These are phyloP conservation scores for Steinernema feltiae DNA, from an alignment of 1,140 invertebrate species.

Conservation along the genomic window DNA sequence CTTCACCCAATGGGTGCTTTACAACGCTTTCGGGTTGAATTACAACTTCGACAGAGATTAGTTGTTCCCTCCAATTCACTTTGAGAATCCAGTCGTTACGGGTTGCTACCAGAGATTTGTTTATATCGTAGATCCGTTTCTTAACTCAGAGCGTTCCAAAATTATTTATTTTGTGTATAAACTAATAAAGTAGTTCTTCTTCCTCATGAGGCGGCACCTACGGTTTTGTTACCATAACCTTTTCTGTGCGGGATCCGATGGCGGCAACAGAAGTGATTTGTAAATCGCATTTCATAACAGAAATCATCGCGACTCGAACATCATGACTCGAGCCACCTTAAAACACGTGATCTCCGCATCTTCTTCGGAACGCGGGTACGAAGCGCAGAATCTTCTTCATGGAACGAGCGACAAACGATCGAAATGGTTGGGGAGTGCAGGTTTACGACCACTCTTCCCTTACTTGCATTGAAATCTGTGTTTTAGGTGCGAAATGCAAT, in stretches of 20 bases:
- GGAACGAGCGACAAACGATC: neutral
- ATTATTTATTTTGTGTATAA: neutral
- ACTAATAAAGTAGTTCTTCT: neutral
- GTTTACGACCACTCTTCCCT: neutral
- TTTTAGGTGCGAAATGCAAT: neutral
- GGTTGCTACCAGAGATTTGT: neutral
- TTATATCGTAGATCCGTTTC: neutral
- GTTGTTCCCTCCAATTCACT: neutral
- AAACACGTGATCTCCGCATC: neutral
- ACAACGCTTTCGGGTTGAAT: neutral
- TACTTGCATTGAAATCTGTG: neutral
- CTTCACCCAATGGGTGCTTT: constrained; percentile 8
- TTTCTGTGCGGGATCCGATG: neutral
- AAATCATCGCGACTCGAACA: too few species aligned
- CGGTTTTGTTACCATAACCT: neutral
- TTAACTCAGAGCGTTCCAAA: neutral
- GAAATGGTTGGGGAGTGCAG: neutral
- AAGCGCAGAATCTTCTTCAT: neutral
- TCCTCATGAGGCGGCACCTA: neutral
- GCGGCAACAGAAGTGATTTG: neutral
- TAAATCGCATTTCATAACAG: too few species aligned
- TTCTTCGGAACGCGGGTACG: neutral
- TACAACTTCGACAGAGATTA: neutral
- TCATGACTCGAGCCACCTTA: neutral
- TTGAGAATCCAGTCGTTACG: too few species aligned